phyloP scores from a whole-genome alignment of 2,888 invertebrate genomes.

The Itoplectis maculator region DNA sequence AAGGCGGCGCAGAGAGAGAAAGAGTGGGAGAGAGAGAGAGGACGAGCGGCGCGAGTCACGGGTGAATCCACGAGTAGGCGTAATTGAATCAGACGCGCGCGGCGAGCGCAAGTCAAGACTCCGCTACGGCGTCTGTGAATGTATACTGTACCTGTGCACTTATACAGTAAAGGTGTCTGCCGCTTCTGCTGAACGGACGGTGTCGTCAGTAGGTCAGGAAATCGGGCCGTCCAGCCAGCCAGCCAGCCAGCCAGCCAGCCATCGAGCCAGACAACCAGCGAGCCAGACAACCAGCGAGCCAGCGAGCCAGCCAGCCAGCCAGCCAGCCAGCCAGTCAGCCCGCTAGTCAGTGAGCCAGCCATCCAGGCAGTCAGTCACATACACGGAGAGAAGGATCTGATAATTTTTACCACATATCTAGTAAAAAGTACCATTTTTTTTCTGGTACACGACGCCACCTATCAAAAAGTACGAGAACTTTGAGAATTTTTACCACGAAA shows the following conservation, averaged over 20 bases:
- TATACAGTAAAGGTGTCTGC: conserved; percentile 11
- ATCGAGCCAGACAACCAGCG: no score
- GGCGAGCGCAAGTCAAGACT: conserved; percentile 12
- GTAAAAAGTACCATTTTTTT: no score
- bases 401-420: no score
- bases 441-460: no score
- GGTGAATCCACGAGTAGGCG: conserved; percentile 46
- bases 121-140: not conserved
- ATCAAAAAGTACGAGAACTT: no score
- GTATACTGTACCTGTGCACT: not conserved
- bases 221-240: conserved; percentile 66
- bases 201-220: conserved; percentile 72
- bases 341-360: no score
- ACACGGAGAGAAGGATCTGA: no score
- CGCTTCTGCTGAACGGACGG: conserved; percentile 27
- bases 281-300: no score
- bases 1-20: not conserved
- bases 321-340: no score
- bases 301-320: no score
- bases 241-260: conserved; percentile 55
- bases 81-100: conserved; percentile 46
- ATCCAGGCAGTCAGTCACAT: no score
- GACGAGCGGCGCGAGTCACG: conserved; percentile 35
- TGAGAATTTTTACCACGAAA: no score
- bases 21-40: not conserved